Evolutionary conservation across 64 coral and sea anemone species (phyloP).

Genomic region (Platygyra sinensis): DNA sequence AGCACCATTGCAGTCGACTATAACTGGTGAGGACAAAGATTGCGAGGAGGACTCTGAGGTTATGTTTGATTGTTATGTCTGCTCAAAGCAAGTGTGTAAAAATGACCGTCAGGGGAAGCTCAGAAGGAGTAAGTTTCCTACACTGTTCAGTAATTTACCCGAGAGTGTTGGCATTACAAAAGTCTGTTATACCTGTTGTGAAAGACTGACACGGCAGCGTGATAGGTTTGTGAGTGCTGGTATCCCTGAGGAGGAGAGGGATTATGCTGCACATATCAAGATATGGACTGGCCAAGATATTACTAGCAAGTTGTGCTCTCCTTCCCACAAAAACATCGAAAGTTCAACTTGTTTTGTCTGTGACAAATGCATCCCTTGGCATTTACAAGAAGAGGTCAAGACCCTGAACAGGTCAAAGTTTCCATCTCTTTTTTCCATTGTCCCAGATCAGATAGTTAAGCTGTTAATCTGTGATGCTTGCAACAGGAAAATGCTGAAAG

Average conservation of each 20-base stretch:
- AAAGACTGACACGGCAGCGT: slow-evolving; percentile 61
- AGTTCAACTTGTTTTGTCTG: slow-evolving; percentile 73
- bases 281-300: slow-evolving; percentile 70
- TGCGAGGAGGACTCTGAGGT: not conserved
- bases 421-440: slow-evolving; percentile 65
- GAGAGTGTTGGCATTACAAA: slow-evolving; percentile 63
- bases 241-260: slow-evolving; percentile 62
- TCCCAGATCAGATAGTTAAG: slow-evolving; percentile 30
- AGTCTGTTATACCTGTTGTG: slow-evolving; percentile 74
- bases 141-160: slow-evolving; percentile 50
- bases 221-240: slow-evolving; percentile 65
- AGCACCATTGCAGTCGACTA: not conserved
- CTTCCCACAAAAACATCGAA: slow-evolving; percentile 1
- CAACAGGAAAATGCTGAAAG: slow-evolving; percentile 66
- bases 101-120: slow-evolving; percentile 53
- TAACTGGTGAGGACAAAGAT: not conserved
- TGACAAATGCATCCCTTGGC: slow-evolving; percentile 51
- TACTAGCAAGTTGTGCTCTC: not conserved
- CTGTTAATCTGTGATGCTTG: slow-evolving; percentile 62
- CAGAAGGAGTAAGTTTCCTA: slow-evolving; percentile 68
- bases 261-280: slow-evolving; percentile 81
- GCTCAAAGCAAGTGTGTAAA: slow-evolving; percentile 49
- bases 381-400: slow-evolving; percentile 34
- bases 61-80: slow-evolving; percentile 71
- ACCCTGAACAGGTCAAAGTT: slow-evolving; percentile 62